These are phyloP conservation scores for Bathynomus jamesi DNA, from an alignment of 1,140 invertebrate genomes.

Conservation along the genomic window DNA sequence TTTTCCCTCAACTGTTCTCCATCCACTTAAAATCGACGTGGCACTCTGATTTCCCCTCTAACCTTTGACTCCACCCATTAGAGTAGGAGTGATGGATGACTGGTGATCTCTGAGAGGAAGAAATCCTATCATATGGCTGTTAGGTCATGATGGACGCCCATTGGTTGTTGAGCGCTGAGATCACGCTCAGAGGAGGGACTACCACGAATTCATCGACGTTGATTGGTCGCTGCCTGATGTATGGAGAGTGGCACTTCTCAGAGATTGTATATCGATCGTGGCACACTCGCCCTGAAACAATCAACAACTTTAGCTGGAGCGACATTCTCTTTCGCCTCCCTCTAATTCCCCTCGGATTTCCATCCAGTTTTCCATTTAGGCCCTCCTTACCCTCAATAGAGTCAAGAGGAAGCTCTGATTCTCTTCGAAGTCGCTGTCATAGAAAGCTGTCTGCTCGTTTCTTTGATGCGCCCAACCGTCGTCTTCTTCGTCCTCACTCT, in stretches of 20 bases:
- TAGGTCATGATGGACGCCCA: conserved; percentile 15
- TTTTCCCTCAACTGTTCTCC: neutral
- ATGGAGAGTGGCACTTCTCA: conserved; percentile 36
- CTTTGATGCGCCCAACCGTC: neutral
- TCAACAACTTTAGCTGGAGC: conserved; percentile 29
- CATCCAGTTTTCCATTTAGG: conserved; percentile 2
- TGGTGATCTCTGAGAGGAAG: conserved; percentile 33
- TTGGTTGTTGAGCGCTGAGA: conserved; percentile 19
- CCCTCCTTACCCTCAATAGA: conserved; percentile 7
- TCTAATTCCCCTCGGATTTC: conserved; percentile 4
- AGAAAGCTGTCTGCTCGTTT: conserved; percentile 9
- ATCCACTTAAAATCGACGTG: neutral
- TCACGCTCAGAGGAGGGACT: conserved; percentile 27
- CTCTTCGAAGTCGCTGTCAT: conserved; percentile 20
- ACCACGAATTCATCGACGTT: conserved; percentile 12
- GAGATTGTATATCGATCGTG: conserved; percentile 33
- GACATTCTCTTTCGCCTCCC: neutral
- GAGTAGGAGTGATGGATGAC: conserved; percentile 26
- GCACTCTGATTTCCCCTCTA: neutral
- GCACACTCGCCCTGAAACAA: conserved; percentile 33
- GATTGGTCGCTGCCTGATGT: conserved; percentile 34
- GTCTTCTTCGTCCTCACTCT: neutral
- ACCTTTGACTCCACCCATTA: conserved; percentile 20
- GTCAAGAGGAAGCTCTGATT: conserved; percentile 25
- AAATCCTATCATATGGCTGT: conserved; percentile 31